Percentiles rank a stretch among this genome's conserved stretches.
phyloP scores from a whole-genome alignment of 2,113 vertebrate species.

The Thryonomys swinderianus region DNA sequence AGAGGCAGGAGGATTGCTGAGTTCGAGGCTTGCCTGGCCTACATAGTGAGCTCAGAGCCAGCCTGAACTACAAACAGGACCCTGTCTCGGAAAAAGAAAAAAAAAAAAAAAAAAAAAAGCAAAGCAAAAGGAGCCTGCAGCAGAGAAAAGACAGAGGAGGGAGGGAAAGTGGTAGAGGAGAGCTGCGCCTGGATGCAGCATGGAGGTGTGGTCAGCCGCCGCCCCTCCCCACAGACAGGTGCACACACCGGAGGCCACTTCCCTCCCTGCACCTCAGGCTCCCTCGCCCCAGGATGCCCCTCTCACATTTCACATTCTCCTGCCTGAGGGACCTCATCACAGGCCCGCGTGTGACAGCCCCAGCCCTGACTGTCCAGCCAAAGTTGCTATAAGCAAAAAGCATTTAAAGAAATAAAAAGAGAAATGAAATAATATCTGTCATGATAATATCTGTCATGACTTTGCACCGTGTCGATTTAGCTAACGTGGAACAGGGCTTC shows the following conservation, averaged over 20 bases:
- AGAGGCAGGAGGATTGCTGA: too few species aligned
- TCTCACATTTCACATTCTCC: neutral
- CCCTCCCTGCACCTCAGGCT: neutral
- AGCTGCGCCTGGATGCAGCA: too few species aligned
- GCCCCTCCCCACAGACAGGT: too few species aligned
- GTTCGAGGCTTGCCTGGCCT: too few species aligned
- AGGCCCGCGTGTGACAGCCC: too few species aligned
- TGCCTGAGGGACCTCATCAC: too few species aligned
- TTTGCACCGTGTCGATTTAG: neutral
- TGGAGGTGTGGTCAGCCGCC: neutral
- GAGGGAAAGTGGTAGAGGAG: neutral
- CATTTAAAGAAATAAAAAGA: slow-evolving; percentile 31
- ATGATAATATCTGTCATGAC: neutral
- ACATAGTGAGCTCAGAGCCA: too few species aligned
- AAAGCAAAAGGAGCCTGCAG: neutral
- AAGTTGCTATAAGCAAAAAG: neutral
- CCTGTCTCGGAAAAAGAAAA: too few species aligned
- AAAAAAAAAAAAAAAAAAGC: too few species aligned
- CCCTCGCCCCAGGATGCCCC: neutral
- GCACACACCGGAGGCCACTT: fast-evolving
- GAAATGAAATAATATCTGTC: neutral
- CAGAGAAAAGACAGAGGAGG: fast-evolving
- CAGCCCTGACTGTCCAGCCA: too few species aligned
- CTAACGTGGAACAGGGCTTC: neutral
- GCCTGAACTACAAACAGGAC: too few species aligned